phyloP scores from a whole-genome alignment of 2,888 invertebrate genomes.

The Ormyrus rosae region DNA sequence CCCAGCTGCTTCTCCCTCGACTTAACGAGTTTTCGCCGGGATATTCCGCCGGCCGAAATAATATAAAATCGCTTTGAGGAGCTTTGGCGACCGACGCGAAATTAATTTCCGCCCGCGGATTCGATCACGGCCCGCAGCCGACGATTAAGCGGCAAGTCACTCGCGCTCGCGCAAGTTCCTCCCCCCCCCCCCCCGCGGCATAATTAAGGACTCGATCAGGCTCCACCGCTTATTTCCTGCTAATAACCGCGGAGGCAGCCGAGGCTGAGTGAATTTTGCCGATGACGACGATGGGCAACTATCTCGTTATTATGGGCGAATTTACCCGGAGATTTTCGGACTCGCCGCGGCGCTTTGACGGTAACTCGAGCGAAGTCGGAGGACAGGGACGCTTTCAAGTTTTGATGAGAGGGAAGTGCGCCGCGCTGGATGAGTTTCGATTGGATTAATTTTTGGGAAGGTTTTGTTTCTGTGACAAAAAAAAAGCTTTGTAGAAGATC shows the following conservation, averaged over 20 bases:
- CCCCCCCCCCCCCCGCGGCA: neutral
- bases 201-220: too few relatives aligned
- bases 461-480: too few relatives aligned
- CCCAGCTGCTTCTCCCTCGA: slow-evolving; percentile 32
- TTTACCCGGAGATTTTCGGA: neutral
- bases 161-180: neutral
- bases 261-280: neutral
- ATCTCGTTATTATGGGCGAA: slow-evolving; percentile 9
- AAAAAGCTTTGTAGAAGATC: too few relatives aligned
- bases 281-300: neutral
- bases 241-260: neutral
- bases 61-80: too few relatives aligned
- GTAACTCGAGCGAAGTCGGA: neutral
- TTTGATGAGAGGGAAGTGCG: slow-evolving; percentile 43
- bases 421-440: neutral
- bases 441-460: too few relatives aligned
- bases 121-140: neutral
- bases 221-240: slow-evolving; percentile 1
- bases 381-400: slow-evolving; percentile 20
- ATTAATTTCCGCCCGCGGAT: slow-evolving; percentile 28
- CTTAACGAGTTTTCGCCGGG: slow-evolving; percentile 30
- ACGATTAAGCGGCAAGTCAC: slow-evolving; percentile 6
- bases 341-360: too few relatives aligned
- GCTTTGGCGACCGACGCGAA: neutral
- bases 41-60: too few relatives aligned